phyloP scores from a whole-genome alignment of 1,140 invertebrate genomes.

The Hestina assimilis region DNA sequence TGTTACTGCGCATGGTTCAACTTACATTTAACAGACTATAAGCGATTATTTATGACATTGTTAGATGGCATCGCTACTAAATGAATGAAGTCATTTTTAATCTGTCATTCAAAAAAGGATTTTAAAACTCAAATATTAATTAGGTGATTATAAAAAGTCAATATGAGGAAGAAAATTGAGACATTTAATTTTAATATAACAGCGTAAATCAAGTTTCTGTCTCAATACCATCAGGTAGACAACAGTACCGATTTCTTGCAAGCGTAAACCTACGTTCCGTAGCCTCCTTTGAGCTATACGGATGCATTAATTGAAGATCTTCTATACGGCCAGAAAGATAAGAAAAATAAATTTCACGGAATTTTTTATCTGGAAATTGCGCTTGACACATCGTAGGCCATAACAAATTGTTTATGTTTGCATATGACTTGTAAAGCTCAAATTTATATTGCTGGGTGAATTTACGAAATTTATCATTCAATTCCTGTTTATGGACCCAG shows the following conservation, averaged over 20 bases:
- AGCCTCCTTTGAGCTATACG: constrained; percentile 51
- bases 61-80: too few species aligned
- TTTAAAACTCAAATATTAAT: too few species aligned
- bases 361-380: constrained; percentile 60
- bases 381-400: constrained; percentile 66
- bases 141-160: too few species aligned
- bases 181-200: not conserved
- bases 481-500: constrained; percentile 52
- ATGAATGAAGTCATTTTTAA: too few species aligned
- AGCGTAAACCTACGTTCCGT: constrained; percentile 39
- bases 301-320: constrained; percentile 59
- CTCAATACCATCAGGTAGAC: constrained; percentile 41
- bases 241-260: constrained; percentile 45
- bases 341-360: constrained; percentile 66
- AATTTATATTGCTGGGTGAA: constrained; percentile 50
- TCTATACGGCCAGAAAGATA: constrained; percentile 52
- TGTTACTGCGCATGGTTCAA: too few species aligned
- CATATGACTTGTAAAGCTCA: constrained; percentile 47
- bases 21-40: too few species aligned
- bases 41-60: too few species aligned
- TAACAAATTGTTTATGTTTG: constrained; percentile 55
- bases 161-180: too few species aligned
- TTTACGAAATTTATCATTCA: constrained; percentile 53
- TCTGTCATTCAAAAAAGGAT: too few species aligned
- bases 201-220: constrained; percentile 16